These are phyloP conservation scores for Tinea trinotella DNA, from an alignment of 2,888 invertebrate genomes.

Conservation along the genomic window DNA sequence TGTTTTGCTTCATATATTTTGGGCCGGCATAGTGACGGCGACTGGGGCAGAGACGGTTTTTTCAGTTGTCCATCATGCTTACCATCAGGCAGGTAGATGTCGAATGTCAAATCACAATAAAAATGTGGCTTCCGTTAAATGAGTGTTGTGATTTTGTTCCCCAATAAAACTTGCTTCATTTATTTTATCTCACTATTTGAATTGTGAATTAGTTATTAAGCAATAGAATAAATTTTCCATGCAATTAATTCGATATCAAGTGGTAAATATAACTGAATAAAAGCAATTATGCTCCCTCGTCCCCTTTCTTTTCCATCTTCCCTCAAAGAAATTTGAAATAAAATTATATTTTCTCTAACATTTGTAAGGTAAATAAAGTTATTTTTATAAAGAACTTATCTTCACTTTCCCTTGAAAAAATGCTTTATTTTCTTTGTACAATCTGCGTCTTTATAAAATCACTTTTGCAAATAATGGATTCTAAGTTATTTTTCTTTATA, in stretches of 20 bases:
- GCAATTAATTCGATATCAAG: slow-evolving; percentile 35
- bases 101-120: too few relatives aligned
- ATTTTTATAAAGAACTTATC: background rate
- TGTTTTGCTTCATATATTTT: background rate
- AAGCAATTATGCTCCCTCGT: slow-evolving; percentile 6
- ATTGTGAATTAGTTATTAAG: slow-evolving; percentile 20
- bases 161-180: background rate
- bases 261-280: background rate
- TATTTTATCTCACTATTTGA: background rate
- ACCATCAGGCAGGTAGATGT: too few relatives aligned
- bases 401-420: background rate
- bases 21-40: too few relatives aligned
- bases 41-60: too few relatives aligned
- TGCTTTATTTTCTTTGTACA: background rate
- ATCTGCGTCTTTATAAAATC: background rate
- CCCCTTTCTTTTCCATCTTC: background rate
- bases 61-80: too few relatives aligned
- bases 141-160: background rate
- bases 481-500: background rate
- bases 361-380: background rate
- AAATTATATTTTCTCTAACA: background rate
- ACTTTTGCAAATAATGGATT: too few relatives aligned
- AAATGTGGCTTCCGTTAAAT: background rate
- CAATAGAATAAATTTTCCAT: slow-evolving; percentile 49
- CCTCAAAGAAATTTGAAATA: background rate